Evolutionary conservation across 2,113 vertebrate genomes (phyloP), one percentile per base, ranked within the genome.

Genomic region (cat (Felis catus)): DNA sequence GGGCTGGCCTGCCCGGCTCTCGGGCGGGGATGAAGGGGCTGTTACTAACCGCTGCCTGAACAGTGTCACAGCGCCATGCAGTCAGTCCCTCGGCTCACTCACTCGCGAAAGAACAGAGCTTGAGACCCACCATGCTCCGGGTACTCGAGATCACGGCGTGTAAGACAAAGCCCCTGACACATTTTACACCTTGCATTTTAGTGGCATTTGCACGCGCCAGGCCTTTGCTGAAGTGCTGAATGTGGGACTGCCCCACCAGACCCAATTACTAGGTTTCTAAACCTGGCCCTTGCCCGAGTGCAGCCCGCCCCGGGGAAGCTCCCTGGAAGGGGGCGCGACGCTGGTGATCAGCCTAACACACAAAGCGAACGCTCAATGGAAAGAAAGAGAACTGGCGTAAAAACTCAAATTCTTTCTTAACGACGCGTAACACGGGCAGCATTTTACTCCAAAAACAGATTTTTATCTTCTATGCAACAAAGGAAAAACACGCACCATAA

Each of bases 391-490:
- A 12, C 10, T 31, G n/a, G 41, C 23, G 13, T 73, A 73, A 88
- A 80, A 61, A 66, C 31, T 53, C 89, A 58, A 87, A 48, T 63
- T 84, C 41, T 79, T 88, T 48, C 91, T 76, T 63, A 71, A 61
- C 19, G n/a, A n/a, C 70, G 33, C 3, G 55, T 78, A 31, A 76
- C 55, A 27, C 87, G 3, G n/a, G 48, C 2, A 68, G 41, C 31
- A 31, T 39, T 86, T 66, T 78, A 39, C 55, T n/a, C 45, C 58
- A n/a, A 85, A 93, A 87, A 36, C 2, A 91, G 82, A 33, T 63
- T 41, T 86, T 91, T 65, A 21, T 23, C 23, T 39, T 74, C 63
- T 71, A 10, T 36, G 51, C 41, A 33, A 10, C 12, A 66, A 55
- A 81, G 65, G 55, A 89, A 78, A 58, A 41, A 80, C 23, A 27